Base-by-base conservation (phyloP, 2,113 vertebrate species). In the Protomyctophum bolini region DNA sequence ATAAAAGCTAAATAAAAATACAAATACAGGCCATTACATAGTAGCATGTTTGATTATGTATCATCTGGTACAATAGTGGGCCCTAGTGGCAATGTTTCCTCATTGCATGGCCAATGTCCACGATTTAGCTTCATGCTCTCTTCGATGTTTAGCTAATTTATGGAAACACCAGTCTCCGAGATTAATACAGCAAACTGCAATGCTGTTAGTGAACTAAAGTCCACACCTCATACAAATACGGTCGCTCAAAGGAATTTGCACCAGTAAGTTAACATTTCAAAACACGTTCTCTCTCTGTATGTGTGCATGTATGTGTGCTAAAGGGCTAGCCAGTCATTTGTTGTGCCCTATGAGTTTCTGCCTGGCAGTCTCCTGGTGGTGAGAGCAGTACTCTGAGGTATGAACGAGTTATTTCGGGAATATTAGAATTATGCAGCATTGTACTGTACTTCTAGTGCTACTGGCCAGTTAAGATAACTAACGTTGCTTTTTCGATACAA, bases 211-310 rank as follows among this genome's bases (percentile, higher is more conserved):
- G 69, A 86, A 77, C 80, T 83, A 80, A 85, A 82, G 76, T 65
- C 79, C 48, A 76, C 41, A 60, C 49, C 29, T 69, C 57, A 63
- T 61, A 79, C 57, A 82, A 63, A 66, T 8, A 77, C 77, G 60
- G 47, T 66, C 49, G 61, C 70, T 58, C 54, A 61, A 77, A 77
- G 46, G 11, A 52, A 28, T 57, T 57, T 58, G 2, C 68, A 58
- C 8, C 63, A 74, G 90, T 88, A 84, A 89, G 81, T 88, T 15
- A 74, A 61, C 29, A 48, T 72, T 72, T 84, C 12, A 67, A 54
- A 56, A 77, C 60, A 49, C 48, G 66, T 10, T 60, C 28, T 60
- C 15, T 72, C 8, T 76, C 52, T 66, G 54, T 62, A 15, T 63
- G 14, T 75, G 8, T 68, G 46, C n/a, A 76, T 55, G 75, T 74